Evolutionary conservation across 2,888 invertebrate genomes (phyloP).

Genomic region (Xestia xanthographa): DNA sequence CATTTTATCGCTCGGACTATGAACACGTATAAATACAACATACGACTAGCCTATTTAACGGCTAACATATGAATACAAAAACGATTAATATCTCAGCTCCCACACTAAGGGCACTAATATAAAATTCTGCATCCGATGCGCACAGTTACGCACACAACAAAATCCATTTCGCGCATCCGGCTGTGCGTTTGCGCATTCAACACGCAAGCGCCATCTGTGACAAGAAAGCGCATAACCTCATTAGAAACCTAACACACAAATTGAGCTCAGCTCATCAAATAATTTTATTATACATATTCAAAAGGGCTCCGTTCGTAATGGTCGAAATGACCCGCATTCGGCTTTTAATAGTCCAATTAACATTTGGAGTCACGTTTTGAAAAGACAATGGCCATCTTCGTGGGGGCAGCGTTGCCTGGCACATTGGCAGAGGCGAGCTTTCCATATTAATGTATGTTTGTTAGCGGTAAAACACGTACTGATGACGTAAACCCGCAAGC

Average conservation of each 20-base stretch:
- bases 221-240: constrained; percentile 91
- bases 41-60: constrained; percentile 69
- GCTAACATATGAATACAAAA: constrained; percentile 68
- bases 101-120: constrained; percentile 81
- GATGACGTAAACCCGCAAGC: constrained; percentile 85
- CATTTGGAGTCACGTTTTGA: constrained; percentile 90
- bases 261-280: constrained; percentile 88
- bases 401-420: constrained; percentile 89
- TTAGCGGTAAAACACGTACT: constrained; percentile 90
- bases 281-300: constrained; percentile 91
- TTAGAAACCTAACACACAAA: constrained; percentile 89
- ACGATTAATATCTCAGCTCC: constrained; percentile 73
- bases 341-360: constrained; percentile 90
- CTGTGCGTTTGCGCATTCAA: constrained; percentile 87
- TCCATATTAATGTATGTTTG: constrained; percentile 91
- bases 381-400: constrained; percentile 90
- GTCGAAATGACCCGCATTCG: constrained; percentile 90
- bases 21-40: constrained; percentile 65
- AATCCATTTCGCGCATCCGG: constrained; percentile 90
- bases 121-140: constrained; percentile 83
- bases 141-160: constrained; percentile 85
- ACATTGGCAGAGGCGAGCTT: constrained; percentile 88
- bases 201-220: constrained; percentile 86
- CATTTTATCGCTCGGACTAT: constrained; percentile 55
- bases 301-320: constrained; percentile 88